Evolutionary conservation across 2,113 vertebrate species (phyloP).

Genomic region (Colossoma macropomum): DNA sequence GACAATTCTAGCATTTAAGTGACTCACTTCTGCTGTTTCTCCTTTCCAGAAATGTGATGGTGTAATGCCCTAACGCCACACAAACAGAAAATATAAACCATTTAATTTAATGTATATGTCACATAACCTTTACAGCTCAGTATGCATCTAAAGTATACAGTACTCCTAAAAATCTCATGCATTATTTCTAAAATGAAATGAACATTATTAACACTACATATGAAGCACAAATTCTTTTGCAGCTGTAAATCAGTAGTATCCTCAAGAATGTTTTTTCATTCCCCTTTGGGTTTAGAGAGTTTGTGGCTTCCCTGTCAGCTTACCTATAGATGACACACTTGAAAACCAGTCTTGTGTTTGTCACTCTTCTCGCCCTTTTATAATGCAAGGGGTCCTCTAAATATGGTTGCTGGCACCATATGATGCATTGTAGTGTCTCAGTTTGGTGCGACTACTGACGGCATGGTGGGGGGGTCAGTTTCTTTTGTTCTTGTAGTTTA

Average conservation of each 20-base stretch:
- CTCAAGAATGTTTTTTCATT: neutral
- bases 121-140: neutral
- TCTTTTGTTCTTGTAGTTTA: constrained; percentile 29
- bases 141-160: neutral
- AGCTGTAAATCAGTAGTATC: neutral
- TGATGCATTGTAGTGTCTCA: constrained; percentile 37
- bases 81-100: neutral
- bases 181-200: neutral
- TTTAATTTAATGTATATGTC: neutral
- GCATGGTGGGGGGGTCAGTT: neutral
- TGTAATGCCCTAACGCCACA: neutral
- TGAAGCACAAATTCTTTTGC: neutral
- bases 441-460: constrained; percentile 35
- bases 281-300: neutral
- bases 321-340: constrained; percentile 44
- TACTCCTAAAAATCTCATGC: neutral
- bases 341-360: constrained; percentile 22
- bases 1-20: neutral
- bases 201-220: neutral
- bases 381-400: constrained; percentile 44
- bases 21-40: constrained; percentile 35
- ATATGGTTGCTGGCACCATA: constrained; percentile 50
- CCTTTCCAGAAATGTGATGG: neutral
- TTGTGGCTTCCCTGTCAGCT: neutral
- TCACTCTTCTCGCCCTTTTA: constrained; percentile 46